Conservation (phyloP, 2,888 invertebrate genomes). For the Ramazzottius varieornatus region DNA sequence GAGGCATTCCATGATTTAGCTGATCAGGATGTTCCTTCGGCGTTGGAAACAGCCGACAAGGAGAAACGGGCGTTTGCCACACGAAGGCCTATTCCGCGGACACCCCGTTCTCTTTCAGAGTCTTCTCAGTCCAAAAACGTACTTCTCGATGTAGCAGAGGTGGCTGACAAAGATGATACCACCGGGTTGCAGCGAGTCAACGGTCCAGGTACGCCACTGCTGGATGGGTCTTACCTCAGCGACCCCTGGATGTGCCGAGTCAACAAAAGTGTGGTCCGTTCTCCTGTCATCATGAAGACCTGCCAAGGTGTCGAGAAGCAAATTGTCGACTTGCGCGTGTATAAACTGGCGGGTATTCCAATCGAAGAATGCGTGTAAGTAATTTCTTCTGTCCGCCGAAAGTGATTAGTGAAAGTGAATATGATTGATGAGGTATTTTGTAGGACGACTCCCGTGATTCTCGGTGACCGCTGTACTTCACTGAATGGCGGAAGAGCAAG, state of each 20-base stretch:
- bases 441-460: background rate
- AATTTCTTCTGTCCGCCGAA: too few relatives aligned
- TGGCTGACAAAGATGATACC: background rate
- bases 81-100: too few relatives aligned
- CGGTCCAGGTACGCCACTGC: background rate
- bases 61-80: too few relatives aligned
- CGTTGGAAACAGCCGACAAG: too few relatives aligned
- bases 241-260: slow-evolving; percentile 2
- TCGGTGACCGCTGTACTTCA: background rate
- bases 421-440: too few relatives aligned
- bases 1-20: too few relatives aligned
- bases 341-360: background rate
- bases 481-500: background rate
- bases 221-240: background rate
- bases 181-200: background rate
- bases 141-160: background rate
- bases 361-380: slow-evolving; percentile 1
- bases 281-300: background rate
- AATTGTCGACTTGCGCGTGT: background rate
- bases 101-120: too few relatives aligned
- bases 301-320: background rate
- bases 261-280: background rate
- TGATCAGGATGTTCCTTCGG: too few relatives aligned
- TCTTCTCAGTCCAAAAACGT: background rate
- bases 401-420: too few relatives aligned